Evolutionary conservation across 2,797 vertebrate species (phyloP), one percentile per base, ranked within the genome.

Genomic region (Characodon lateralis): DNA sequence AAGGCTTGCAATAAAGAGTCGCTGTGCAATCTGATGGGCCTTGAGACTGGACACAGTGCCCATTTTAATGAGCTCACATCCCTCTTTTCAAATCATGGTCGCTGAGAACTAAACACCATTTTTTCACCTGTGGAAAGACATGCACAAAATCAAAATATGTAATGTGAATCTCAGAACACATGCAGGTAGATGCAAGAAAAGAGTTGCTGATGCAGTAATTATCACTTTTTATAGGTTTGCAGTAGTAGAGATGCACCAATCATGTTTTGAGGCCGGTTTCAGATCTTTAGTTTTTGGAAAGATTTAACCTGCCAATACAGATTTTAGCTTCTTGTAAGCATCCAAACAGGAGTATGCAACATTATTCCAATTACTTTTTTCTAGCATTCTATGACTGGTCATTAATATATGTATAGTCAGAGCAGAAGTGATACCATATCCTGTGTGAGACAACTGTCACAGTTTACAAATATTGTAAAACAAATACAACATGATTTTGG

Each of bases 11-110:
- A 89, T 87, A 90, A 91, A 92, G 81, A 74, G 71, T 82, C 10
- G 66, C 79, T 82, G 77, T 89, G 88, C 92, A 93, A 94, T 94
- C 93, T 92, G 91, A 92, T 93, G 92, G 89, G 91, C 85, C 84
- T 88, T 65, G 86, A 89, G 88, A 88, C 84, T 83, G 84, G 81
- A 89, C 81, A 77, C 80, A 51, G 72, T 81, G 82, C 74, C 89
- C 85, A 92, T 93, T 87, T 86, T 92, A 93, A 95, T 90, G 89
- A 93, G 91, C 85, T 73, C 43, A 89, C 85, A 92, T 76, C 72
- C 80, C 83, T 73, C 65, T 84, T 90, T 86, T 90, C 82, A 89
- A 90, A 92, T 91, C 88, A 85, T 20, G 26, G 26, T 55, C 72
- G 77, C 71, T 68, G 77, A 81, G 83, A 89, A 85, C 88, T 78